Base-by-base conservation (phyloP, 2,888 invertebrate species). In the Eurytoma adleriae region DNA sequence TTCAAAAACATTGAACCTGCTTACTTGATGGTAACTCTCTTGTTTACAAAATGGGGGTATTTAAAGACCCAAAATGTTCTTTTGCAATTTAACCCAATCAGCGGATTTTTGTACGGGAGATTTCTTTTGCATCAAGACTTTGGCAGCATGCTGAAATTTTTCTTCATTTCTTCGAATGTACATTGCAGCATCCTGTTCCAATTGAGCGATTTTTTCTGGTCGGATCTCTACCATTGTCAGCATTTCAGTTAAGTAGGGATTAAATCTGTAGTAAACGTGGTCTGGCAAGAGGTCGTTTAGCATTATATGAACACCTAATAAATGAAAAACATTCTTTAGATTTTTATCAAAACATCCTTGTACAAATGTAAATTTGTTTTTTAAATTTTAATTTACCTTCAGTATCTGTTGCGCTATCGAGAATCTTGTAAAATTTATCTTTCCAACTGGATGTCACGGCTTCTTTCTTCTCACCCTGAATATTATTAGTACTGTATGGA, bases 381-480 rank as follows among this genome's bases (percentile, higher is more conserved):
- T 57, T 20, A 50, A 52, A 67, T 5, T 24, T 4, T 16, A 68
- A 70, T 13, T 20, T 85, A 95, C 96, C 95, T 93, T 97, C 96
- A 13, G 96, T 97, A 87, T 97, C 96, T 0, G 96, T 96, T 7
- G 97, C 97, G 83, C 96, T 96, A 88, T 96, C 96, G 57, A 97
- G 91, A 73, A 97, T 95, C 90, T 95, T 95, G 85, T 94, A 92
- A 86, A 97, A 94, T 90, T 96, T 96, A 84, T 94, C 94, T 89
- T 93, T 95, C 94, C 96, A 95, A 50, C 94, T 94, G 0, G 93
- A 93, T 81, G 90, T 89, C 13, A 90, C 85, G 3, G 91, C 84
- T 3, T 91, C 85, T 79, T 89, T 87, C 74, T 87, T 84, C 72
- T 90, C 89, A 18, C 83, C 81, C 48, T 80, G 70, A 0, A 83